Evolutionary conservation across 2,888 invertebrate genomes (phyloP), one percentile per base, ranked within the genome.

Genomic region (Ecliptopera silaceata): DNA sequence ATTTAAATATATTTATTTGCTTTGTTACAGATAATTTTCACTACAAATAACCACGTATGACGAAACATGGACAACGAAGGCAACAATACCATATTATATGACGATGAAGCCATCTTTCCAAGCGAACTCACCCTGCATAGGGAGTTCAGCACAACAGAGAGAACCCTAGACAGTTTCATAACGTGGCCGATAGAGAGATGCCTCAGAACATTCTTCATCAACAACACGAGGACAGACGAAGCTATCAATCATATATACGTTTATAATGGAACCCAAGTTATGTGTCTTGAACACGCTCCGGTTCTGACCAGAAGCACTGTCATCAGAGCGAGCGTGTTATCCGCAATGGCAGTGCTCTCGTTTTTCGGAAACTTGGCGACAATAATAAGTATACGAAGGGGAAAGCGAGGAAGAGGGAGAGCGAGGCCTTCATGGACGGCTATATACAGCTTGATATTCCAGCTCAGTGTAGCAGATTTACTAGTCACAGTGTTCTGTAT

Each of bases 401-500:
- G 94, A 3, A 93, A 94, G 64, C 83, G 93, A 15, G 88, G 92
- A 18, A 82, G 93, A 8, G 86, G 93, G 15, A 83, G 92, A 61
- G 90, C 93, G 0, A 88, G 93, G 8, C 94, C 94, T 15, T 93
- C 92, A 8, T 94, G 94, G 92, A 94, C 94, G 31, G 94, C 94
- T 0, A 94, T 95, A 63, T 96, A 96, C 72, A 95, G 95, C 43
- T 85, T 97, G 41, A 96, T 97, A 71, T 93, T 96, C 50, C 96
- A 97, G 75, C 86, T 97, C n/a, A 96, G 96, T 11, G 92, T 96
- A 46, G 96, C 97, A 1, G 97, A 97, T 83, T 89, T 97, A 12
- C 84, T 96, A 20, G 97, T 97, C 4, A 96, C 96, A 0, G 88
- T 96, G 43, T 96, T 96, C 81, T 96, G 96, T 76, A 94, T 96